Base-by-base conservation (phyloP, 2,888 invertebrate species). In the Erebia aethiops region DNA sequence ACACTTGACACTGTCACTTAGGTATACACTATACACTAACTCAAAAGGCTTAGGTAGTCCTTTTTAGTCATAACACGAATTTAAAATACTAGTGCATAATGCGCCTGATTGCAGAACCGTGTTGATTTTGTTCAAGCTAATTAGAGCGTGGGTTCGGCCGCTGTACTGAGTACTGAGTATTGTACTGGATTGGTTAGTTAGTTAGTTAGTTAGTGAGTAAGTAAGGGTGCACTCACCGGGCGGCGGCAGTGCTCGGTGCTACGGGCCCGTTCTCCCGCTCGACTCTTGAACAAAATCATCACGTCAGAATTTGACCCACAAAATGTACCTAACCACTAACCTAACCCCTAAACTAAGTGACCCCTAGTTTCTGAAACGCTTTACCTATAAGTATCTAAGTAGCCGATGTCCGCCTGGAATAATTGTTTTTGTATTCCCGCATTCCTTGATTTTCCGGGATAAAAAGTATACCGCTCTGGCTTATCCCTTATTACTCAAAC, bases 211-310 rank as follows among this genome's bases (percentile, higher is more conserved):
- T n/a, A 56, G 46, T 62, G 21, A 62, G 62, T 62, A 21, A 62
- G 62, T 4, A 18, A 61, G 46, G 62, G 43, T 41, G 9, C 46
- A 92, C 92, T 92, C 92, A 92, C 92, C 84, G 86, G 85, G 82
- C 85, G 81, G 82, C 85, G 81, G 81, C 77, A 81, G 81, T 76
- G 80, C 80, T 80, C 79, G 87, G 82, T 83, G 91, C 91, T 91
- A 91, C 83, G 89, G 91, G 78, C 83, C 86, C 80, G 84, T 88
- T 78, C 85, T 81, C 71, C 87, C 81, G 87, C 91, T 84, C 88
- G 91, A 87, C 85, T 92, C 92, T 92, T 92, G 87, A 92, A 92
- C 92, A 92, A 92, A 92, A 92, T 87, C 85, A 89, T 84, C 86
- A 87, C 81, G 82, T 81, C 74, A 76, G 72, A 76, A 79, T 82